Base-by-base conservation (phyloP, 2,113 vertebrate genomes). In the Brachyistius frenatus region DNA sequence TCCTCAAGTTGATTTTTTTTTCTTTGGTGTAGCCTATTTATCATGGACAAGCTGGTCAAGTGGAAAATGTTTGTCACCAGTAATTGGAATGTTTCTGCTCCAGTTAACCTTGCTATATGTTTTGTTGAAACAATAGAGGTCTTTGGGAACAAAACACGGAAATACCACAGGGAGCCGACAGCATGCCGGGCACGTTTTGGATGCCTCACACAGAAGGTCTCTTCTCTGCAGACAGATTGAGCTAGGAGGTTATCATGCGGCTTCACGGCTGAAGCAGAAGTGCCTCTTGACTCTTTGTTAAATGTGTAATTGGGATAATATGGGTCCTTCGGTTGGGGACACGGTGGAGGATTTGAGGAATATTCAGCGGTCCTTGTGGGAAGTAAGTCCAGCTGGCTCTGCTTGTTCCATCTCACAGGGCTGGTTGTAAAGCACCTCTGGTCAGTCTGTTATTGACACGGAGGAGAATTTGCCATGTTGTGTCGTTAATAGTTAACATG, bases 61-160 rank as follows among this genome's bases (percentile, higher is more conserved):
- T 83, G 81, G 81, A 69, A 76, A 72, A 69, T 83, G 49, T 85
- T 77, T 84, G 69, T 81, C 36, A 44, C 57, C 23, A 37, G 4
- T 88, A 88, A 85, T 74, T 75, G 87, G 89, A 91, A 92, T 92
- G 85, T 94, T 95, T 95, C 93, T 94, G 94, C 94, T 93, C 93
- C 91, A 95, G 84, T 95, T 93, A 92, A 87, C 84, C 49, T 66
- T 58, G 71, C 85, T 93, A 74, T 93, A 91, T 89, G 76, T 89
- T 76, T 86, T 65, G 79, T 73, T 56, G 73, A 68, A 82, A 92
- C 89, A 93, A 92, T 91, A 70, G 88, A 77, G 80, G 54, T 78
- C 65, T 83, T 76, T 89, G 58, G 80, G 84, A 84, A 80, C 39
- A 73, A 88, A 81, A 81, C 65, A 47, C 69, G 78, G 66, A 67